Conservation (phyloP, 2,888 invertebrate genomes). For the Lasius platythorax region DNA sequence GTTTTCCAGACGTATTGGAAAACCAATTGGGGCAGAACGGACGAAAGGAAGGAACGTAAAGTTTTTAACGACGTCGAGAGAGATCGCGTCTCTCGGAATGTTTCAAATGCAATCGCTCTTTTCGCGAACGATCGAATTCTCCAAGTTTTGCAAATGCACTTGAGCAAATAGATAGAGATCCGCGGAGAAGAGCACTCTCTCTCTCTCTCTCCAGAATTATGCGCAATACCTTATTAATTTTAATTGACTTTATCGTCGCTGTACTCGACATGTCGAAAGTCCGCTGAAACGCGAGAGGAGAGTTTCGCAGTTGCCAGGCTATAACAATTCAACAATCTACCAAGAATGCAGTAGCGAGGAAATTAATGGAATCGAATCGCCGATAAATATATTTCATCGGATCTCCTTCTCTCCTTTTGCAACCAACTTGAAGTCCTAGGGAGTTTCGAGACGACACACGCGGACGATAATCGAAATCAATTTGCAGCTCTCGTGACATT, state of each 20-base stretch:
- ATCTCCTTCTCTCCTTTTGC: not conserved
- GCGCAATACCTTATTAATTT: conserved; percentile 47
- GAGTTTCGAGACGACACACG: not conserved
- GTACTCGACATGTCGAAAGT: not conserved
- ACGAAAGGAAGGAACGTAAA: conserved; percentile 22
- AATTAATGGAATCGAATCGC: not conserved
- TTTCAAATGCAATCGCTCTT: conserved; percentile 37
- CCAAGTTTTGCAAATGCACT: conserved; percentile 41
- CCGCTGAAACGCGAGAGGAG: not conserved
- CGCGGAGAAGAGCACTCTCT: conserved; percentile 4
- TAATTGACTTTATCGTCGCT: conserved; percentile 46
- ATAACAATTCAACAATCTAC: conserved; percentile 1
- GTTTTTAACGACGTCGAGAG: conserved; percentile 45
- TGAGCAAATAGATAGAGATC: conserved; percentile 22
- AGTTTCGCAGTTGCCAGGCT: not conserved
- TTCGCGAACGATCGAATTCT: conserved; percentile 39
- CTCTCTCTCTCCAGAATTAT: not conserved
- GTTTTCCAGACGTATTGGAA: conserved; percentile 46
- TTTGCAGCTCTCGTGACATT: conserved; percentile 8
- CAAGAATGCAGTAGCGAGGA: not conserved
- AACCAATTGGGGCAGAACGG: conserved; percentile 44
- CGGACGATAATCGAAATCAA: conserved; percentile 26
- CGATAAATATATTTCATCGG: conserved; percentile 24
- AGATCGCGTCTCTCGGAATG: conserved; percentile 21
- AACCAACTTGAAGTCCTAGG: not conserved